A percentile compares a stretch with the other conserved stretches of the same genome.
These are phyloP conservation scores for Terebella lapidaria DNA, from an alignment of 2,888 invertebrate genomes.

Conservation along the genomic window DNA sequence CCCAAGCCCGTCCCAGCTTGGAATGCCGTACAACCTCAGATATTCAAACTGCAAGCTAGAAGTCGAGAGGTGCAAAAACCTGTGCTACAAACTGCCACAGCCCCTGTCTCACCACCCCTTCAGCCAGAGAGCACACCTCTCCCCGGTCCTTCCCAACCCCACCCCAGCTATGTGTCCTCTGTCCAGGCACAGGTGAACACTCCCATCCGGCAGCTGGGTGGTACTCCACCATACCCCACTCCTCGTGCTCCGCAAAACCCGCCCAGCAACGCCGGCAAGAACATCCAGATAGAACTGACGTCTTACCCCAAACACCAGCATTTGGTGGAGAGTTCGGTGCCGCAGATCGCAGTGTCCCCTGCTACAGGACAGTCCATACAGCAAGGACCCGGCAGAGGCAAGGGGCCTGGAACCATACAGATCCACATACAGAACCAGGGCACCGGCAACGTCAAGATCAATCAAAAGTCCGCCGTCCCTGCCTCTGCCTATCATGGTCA, in stretches of 20 bases:
- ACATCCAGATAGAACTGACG: background rate
- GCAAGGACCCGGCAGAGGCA: too few relatives aligned
- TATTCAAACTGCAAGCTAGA: conserved; percentile 94
- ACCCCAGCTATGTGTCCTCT: conserved; percentile 38
- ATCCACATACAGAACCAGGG: conserved; percentile 22
- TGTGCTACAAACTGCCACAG: conserved; percentile 87
- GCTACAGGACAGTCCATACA: background rate
- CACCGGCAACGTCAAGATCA: conserved; percentile 4
- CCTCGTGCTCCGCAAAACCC: too few relatives aligned
- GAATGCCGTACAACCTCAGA: conserved; percentile 82
- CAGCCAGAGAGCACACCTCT: conserved; percentile 19
- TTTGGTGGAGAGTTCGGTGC: background rate
- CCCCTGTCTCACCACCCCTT: conserved; percentile 69
- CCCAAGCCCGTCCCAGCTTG: conserved; percentile 74
- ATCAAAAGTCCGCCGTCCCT: background rate
- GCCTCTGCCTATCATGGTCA: conserved; percentile 1
- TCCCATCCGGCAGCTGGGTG: conserved; percentile 35
- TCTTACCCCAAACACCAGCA: background rate
- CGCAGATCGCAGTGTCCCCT: background rate
- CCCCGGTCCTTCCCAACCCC: background rate
- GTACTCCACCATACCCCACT: too few relatives aligned
- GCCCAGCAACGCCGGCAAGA: too few relatives aligned
- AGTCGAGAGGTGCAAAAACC: conserved; percentile 92
- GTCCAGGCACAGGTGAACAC: conserved; percentile 40
- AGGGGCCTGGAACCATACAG: conserved; percentile 18